Conservation (phyloP, 2,113 vertebrate species). For the Phrynosoma blainvillii region DNA sequence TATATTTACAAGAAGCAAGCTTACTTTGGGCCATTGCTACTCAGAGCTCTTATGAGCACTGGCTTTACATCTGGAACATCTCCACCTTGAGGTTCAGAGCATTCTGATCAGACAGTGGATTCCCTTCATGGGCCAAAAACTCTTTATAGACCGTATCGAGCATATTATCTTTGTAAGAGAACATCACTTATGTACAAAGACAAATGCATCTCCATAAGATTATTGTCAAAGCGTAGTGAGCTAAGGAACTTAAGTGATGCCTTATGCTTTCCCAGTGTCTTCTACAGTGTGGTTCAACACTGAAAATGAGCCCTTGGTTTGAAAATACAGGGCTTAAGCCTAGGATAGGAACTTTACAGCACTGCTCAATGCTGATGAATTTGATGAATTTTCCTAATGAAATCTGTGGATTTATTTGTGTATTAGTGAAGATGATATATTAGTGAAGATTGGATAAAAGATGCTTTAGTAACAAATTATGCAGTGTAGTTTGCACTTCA, state of each 20-base stretch:
- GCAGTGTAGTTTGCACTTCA: slow-evolving; percentile 45
- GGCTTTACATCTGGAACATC: slow-evolving; percentile 37
- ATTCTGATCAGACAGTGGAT: background rate
- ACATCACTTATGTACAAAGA: slow-evolving; percentile 20
- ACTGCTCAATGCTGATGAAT: slow-evolving; percentile 80
- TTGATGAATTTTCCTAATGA: slow-evolving; percentile 73
- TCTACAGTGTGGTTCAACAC: slow-evolving; percentile 46
- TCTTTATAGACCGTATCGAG: slow-evolving; percentile 32
- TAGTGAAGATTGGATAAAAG: slow-evolving; percentile 49
- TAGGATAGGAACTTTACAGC: slow-evolving; percentile 75
- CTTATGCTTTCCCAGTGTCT: slow-evolving; percentile 57
- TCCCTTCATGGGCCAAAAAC: slow-evolving; percentile 38
- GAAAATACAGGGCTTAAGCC: slow-evolving; percentile 54
- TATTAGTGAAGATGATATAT: slow-evolving; percentile 59
- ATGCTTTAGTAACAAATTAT: slow-evolving; percentile 40
- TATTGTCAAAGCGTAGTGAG: slow-evolving; percentile 30
- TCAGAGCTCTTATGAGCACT: slow-evolving; percentile 29
- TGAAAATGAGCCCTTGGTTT: slow-evolving; percentile 43
- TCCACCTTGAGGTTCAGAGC: slow-evolving; percentile 28
- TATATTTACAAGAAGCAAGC: slow-evolving; percentile 20
- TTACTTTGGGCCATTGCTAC: slow-evolving; percentile 36
- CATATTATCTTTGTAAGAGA: slow-evolving; percentile 44
- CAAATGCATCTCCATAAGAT: slow-evolving; percentile 38
- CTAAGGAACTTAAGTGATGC: slow-evolving; percentile 32
- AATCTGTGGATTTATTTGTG: slow-evolving; percentile 83